phyloP scores from a whole-genome alignment of 2,888 invertebrate species.

The Melipona beecheii region DNA sequence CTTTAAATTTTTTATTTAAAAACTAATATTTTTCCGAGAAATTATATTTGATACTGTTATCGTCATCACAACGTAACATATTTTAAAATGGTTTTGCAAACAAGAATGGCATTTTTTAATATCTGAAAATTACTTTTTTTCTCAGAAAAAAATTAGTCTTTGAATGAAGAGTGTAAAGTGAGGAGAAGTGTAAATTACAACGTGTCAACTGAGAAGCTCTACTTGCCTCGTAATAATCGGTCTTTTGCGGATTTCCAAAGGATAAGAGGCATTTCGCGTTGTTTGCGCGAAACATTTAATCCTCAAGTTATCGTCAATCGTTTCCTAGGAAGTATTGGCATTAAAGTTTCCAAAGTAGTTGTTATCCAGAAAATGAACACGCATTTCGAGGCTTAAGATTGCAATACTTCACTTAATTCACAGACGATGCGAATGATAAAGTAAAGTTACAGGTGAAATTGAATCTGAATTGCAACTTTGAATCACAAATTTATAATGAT shows the following conservation, averaged over 20 bases:
- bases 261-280: constrained; percentile 64
- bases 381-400: constrained; percentile 1
- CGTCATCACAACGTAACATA: too few relatives aligned
- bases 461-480: too few relatives aligned
- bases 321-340: constrained; percentile 36
- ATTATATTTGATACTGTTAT: too few relatives aligned
- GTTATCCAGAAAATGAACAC: constrained; percentile 29
- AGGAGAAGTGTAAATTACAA: constrained; percentile 46
- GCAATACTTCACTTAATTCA: not conserved
- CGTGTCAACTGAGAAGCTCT: constrained; percentile 20
- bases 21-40: too few relatives aligned
- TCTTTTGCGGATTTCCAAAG: constrained; percentile 58
- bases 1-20: not conserved
- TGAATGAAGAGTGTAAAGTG: constrained; percentile 15
- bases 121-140: too few relatives aligned
- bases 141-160: constrained; percentile 5
- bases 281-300: constrained; percentile 59
- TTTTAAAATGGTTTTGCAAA: too few relatives aligned
- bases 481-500: too few relatives aligned
- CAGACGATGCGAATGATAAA: not conserved
- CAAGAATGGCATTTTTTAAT: too few relatives aligned
- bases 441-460: not conserved
- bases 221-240: constrained; percentile 43
- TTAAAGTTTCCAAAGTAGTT: constrained; percentile 20
- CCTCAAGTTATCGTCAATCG: constrained; percentile 47